Percentiles rank a stretch among this genome's conserved stretches.
phyloP scores from a whole-genome alignment of 2,113 vertebrate species.

The Petrocephalus zakoni region DNA sequence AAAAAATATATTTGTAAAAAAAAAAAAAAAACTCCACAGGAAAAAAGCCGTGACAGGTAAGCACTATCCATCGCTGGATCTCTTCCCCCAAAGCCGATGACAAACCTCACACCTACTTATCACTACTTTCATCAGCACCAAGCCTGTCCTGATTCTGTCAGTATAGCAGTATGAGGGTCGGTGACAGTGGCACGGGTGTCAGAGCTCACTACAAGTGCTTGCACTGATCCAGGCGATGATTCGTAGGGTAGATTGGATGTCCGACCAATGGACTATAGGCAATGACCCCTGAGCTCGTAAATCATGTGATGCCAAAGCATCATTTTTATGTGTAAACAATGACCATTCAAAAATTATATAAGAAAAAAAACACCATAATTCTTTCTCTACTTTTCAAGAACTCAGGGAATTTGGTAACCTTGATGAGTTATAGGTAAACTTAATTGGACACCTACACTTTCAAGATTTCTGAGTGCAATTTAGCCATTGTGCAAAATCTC shows the following conservation, averaged over 20 bases:
- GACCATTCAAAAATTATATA: background rate
- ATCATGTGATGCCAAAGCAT: background rate
- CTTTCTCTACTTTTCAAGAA: background rate
- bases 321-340: conserved; percentile 3
- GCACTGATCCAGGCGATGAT: background rate
- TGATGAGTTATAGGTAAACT: background rate
- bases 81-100: background rate
- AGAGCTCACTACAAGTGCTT: background rate
- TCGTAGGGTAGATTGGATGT: background rate
- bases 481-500: background rate
- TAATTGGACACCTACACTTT: background rate
- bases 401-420: background rate
- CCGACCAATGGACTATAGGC: background rate
- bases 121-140: background rate
- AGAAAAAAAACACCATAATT: background rate
- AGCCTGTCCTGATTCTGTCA: background rate
- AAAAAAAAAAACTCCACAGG: background rate
- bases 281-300: background rate
- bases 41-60: background rate
- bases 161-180: background rate
- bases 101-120: background rate
- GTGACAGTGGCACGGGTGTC: background rate
- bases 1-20: background rate
- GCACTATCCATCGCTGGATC: background rate
- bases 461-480: conserved; percentile 1